Base-by-base conservation (phyloP, 2,113 vertebrate genomes). In the Psittacara wagleri region DNA sequence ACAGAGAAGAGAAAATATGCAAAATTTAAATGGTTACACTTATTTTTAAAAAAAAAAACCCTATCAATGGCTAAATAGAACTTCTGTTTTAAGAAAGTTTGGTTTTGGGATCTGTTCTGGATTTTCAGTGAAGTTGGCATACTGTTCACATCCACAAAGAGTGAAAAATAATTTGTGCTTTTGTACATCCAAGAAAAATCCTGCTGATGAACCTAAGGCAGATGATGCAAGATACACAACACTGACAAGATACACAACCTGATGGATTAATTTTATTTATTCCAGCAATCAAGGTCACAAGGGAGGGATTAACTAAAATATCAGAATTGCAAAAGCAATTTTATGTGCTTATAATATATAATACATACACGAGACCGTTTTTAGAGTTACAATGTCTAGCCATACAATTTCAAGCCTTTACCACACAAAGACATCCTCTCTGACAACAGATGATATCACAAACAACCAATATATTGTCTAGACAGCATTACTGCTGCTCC, bases 401-500 rank as follows among this genome's bases (percentile, higher is more conserved):
- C 62, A 69, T 54, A 76, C 22, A 72, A 92, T 68, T 87, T 55
- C 52, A 85, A 85, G 37, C 10, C 43, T 37, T 73, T 52, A 87
- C 52, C 87, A 59, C 54, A 96, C 46, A 91, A 69, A 86, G 74
- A 41, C 55, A 83, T 84, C 57, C 92, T 82, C 69, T 85, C 66
- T 90, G 74, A 89, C 77, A 92, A 84, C 31, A 88, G 55, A 86
- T 48, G 31, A 92, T 35, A 75, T 29, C 39, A 76, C 63, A 94
- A 94, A 48, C 28, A 90, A 64, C 61, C 62, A 91, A 84, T 91
- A 96, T 51, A 92, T 83, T 78, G 89, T 91, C 95, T 91, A 96
- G 91, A 96, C 77, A 87, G 18, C 49, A 76, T 54, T 86, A 91
- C 25, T 68, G 74, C 41, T 82, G 73, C 73, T 52, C 62, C 49